Evolutionary conservation across 1,140 invertebrate species (phyloP).

Genomic region (Halesus radiatus): DNA sequence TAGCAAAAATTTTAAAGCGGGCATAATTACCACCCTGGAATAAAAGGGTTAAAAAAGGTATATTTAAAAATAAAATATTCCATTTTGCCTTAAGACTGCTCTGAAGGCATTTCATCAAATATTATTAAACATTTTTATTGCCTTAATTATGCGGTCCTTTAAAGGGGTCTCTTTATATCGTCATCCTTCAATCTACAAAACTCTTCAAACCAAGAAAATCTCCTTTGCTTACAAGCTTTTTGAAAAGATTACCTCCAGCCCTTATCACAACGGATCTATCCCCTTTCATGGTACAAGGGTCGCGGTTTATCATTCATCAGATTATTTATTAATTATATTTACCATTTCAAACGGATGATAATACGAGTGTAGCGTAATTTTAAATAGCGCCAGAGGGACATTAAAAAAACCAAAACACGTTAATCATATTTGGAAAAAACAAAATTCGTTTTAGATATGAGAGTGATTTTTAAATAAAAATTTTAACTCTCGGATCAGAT

Average conservation of each 20-base stretch:
- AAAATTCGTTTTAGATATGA: too few species aligned
- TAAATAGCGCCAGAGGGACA: background rate
- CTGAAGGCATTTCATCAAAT: slow-evolving; percentile 3
- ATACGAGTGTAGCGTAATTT: background rate
- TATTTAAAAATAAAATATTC: too few species aligned
- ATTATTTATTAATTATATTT: slow-evolving; percentile 33
- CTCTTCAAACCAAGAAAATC: slow-evolving; percentile 38
- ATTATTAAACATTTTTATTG: slow-evolving; percentile 11
- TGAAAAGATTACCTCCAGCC: slow-evolving; percentile 55
- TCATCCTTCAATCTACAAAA: slow-evolving; percentile 47
- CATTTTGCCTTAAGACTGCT: background rate
- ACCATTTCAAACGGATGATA: slow-evolving; percentile 32
- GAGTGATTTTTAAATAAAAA: background rate
- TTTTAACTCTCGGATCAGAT: background rate
- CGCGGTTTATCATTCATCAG: slow-evolving; percentile 18
- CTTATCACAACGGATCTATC: slow-evolving; percentile 34
- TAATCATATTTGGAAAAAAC: background rate
- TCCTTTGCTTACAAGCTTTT: slow-evolving; percentile 51
- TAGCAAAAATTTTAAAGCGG: too few species aligned
- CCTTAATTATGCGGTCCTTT: slow-evolving; percentile 24
- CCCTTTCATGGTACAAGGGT: slow-evolving; percentile 19
- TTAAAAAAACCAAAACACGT: background rate
- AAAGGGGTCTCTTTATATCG: slow-evolving; percentile 21
- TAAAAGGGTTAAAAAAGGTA: too few species aligned
- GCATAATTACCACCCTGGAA: too few species aligned